Percentiles rank a stretch among this genome's conserved stretches.
phyloP scores from a whole-genome alignment of 2,113 vertebrate genomes.

The Candoia aspera region DNA sequence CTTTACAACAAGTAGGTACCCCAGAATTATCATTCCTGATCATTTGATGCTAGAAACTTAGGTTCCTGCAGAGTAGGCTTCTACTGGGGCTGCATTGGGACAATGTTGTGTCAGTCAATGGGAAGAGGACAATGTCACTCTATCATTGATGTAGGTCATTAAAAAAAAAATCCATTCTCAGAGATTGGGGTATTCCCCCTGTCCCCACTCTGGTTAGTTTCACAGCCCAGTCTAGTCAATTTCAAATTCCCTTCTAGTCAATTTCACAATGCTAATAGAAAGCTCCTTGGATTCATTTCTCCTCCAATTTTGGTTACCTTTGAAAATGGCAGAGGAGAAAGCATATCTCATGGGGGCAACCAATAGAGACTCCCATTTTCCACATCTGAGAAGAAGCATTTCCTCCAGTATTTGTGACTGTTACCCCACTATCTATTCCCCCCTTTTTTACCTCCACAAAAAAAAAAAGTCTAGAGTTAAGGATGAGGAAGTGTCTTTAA shows the following conservation, averaged over 20 bases:
- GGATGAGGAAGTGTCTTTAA: too few relatives aligned
- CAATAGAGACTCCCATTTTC: too few relatives aligned
- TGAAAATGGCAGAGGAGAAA: too few relatives aligned
- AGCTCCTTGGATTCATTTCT: neutral
- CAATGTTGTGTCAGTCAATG: neutral
- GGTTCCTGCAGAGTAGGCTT: neutral
- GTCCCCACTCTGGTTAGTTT: neutral
- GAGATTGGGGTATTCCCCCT: neutral
- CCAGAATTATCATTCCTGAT: fast-evolving
- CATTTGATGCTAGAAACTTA: neutral
- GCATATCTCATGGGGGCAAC: too few relatives aligned
- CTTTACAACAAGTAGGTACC: constrained; percentile 96
- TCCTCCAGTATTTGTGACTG: too few relatives aligned
- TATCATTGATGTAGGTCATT: neutral
- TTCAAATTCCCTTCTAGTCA: neutral
- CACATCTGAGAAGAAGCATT: too few relatives aligned
- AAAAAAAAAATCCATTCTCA: neutral
- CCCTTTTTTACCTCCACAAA: too few relatives aligned
- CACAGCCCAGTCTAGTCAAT: neutral
- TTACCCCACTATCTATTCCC: too few relatives aligned
- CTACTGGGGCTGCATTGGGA: neutral
- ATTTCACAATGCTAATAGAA: neutral
- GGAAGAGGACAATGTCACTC: neutral
- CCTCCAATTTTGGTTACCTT: neutral
- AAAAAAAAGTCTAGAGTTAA: too few relatives aligned